Conservation (phyloP, 1,140 invertebrate genomes). For the Melanaphis sacchari region DNA sequence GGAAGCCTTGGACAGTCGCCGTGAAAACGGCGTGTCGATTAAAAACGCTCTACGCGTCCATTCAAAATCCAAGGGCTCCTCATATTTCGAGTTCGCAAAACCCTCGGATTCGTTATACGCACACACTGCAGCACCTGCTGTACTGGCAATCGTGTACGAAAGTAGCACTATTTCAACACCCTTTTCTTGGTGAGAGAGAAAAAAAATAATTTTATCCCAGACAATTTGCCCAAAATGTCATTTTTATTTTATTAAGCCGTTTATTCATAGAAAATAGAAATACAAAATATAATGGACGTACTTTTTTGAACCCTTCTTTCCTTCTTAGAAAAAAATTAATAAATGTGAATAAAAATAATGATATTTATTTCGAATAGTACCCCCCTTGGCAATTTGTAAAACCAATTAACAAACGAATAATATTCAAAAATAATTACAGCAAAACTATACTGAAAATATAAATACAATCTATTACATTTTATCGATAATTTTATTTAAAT, state of each 20-base stretch:
- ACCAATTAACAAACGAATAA: not conserved
- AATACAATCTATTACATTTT: too few relatives aligned
- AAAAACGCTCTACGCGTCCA: not conserved
- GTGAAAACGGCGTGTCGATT: constrained; percentile 21
- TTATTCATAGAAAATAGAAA: too few relatives aligned
- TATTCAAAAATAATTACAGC: not conserved
- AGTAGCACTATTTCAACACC: not conserved
- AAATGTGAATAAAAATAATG: not conserved
- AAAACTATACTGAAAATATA: not conserved
- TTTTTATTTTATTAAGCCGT: too few relatives aligned
- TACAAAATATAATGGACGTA: not conserved
- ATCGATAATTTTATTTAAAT: too few relatives aligned
- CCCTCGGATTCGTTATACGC: constrained; percentile 26
- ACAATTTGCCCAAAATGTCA: too few relatives aligned
- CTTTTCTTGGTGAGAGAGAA: not conserved
- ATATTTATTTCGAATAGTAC: too few relatives aligned
- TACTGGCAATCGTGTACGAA: not conserved
- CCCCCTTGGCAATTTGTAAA: too few relatives aligned
- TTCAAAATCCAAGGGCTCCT: constrained; percentile 29
- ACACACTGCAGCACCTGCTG: not conserved
- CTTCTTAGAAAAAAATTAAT: not conserved
- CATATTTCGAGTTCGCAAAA: not conserved
- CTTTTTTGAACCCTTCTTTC: not conserved
- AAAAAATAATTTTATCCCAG: not conserved
- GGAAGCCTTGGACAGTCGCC: constrained; percentile 19